Evolutionary conservation across 2,797 vertebrate genomes (phyloP).

Genomic region (Allobates femoralis): DNA sequence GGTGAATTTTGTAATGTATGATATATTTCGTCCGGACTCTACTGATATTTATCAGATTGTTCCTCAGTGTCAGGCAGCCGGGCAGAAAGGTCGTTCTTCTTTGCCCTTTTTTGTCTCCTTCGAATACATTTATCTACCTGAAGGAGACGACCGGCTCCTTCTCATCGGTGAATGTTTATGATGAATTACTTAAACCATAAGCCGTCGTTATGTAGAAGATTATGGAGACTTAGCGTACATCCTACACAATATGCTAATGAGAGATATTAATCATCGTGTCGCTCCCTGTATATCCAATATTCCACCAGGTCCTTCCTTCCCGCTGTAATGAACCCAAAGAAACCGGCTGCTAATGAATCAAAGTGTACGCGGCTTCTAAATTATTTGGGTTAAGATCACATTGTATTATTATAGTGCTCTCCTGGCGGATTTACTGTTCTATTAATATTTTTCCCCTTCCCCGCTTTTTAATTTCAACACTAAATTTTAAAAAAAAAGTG

Average conservation of each 20-base stretch:
- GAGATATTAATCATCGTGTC: slow-evolving; percentile 38
- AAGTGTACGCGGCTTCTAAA: neutral
- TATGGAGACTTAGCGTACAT: slow-evolving; percentile 13
- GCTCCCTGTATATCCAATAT: slow-evolving; percentile 2
- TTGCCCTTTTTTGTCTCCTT: too few species aligned
- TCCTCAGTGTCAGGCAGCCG: too few species aligned
- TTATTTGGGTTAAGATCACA: slow-evolving; percentile 45
- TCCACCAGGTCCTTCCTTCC: slow-evolving; percentile 26
- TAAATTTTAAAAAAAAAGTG: neutral
- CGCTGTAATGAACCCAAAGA: slow-evolving; percentile 17
- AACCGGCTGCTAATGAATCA: neutral
- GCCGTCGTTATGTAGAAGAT: slow-evolving; percentile 3
- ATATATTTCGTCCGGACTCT: too few species aligned
- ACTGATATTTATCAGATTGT: too few species aligned
- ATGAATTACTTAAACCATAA: slow-evolving; percentile 29
- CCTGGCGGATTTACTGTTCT: neutral
- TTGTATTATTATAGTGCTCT: neutral
- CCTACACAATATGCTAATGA: slow-evolving; percentile 49
- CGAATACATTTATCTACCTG: neutral
- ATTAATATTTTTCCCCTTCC: neutral
- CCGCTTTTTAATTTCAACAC: neutral
- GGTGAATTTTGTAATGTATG: too few species aligned
- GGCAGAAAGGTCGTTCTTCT: too few species aligned
- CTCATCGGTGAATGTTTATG: neutral
- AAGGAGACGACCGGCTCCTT: neutral